A percentile compares a stretch with the other conserved stretches of the same genome.
phyloP scores from a whole-genome alignment of 1,140 invertebrate species.

The Drosophila ohnishii region DNA sequence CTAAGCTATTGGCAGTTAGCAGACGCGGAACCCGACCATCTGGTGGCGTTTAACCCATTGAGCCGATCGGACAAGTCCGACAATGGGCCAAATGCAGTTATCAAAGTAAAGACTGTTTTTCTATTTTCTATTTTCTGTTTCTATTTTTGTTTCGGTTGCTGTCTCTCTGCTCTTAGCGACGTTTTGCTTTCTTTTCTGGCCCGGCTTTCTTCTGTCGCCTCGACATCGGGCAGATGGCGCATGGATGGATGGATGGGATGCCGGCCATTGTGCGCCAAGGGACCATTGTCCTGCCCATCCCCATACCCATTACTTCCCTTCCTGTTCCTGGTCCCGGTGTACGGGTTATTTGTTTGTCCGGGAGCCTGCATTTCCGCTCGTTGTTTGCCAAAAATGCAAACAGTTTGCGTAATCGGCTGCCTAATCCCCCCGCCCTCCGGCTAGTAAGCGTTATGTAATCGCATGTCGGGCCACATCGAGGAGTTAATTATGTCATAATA shows the following conservation, averaged over 20 bases:
- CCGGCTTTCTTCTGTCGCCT: conserved; percentile 39
- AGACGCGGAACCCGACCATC: conserved; percentile 47
- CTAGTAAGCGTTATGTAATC: conserved; percentile 69
- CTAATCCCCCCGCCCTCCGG: conserved; percentile 25
- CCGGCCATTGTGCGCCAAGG: conserved; percentile 16
- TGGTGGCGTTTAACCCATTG: conserved; percentile 79
- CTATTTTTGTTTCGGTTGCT: conserved; percentile 45
- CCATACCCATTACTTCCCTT: neutral
- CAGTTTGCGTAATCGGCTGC: conserved; percentile 68
- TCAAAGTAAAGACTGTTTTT: conserved; percentile 66
- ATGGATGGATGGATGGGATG: conserved; percentile 20
- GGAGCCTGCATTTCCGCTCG: conserved; percentile 72
- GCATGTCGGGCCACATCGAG: conserved; percentile 60
- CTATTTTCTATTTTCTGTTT: conserved; percentile 41
- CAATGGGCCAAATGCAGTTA: conserved; percentile 65
- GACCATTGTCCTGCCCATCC: conserved; percentile 34
- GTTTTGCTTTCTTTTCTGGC: conserved; percentile 48
- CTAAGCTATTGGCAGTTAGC: conserved; percentile 75
- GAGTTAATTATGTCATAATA: conserved; percentile 80
- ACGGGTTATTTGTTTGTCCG: conserved; percentile 75
- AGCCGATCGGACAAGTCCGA: conserved; percentile 41
- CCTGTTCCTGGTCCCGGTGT: conserved; percentile 17
- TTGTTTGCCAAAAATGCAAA: conserved; percentile 76
- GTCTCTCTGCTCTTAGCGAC: conserved; percentile 44
- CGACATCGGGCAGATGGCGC: conserved; percentile 36